phyloP scores from a whole-genome alignment of 2,113 vertebrate genomes.

The Lontra canadensis region DNA sequence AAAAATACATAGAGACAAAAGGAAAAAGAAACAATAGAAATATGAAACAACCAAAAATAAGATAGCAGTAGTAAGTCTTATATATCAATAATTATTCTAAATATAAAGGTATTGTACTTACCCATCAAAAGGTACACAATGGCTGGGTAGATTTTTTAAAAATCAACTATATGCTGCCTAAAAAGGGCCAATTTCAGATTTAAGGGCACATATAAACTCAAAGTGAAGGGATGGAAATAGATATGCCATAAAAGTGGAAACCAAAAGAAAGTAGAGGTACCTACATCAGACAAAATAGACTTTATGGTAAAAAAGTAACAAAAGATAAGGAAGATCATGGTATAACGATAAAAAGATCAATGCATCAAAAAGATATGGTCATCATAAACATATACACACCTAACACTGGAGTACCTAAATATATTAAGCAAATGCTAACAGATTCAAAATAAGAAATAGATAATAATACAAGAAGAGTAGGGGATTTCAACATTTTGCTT shows the following conservation, averaged over 20 bases:
- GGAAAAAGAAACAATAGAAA: not conserved
- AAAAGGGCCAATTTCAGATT: not conserved
- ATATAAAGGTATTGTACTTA: not conserved
- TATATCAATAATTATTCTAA: not conserved
- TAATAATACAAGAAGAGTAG: not conserved
- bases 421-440: not conserved
- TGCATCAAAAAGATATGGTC: not conserved
- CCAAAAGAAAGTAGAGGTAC: not conserved
- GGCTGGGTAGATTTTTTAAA: not conserved
- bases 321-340: not conserved
- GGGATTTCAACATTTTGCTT: not conserved
- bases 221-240: not conserved
- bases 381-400: not conserved
- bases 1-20: not conserved
- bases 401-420: not conserved
- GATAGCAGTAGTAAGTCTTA: not conserved
- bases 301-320: not conserved
- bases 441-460: not conserved
- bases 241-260: not conserved
- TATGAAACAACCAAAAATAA: not conserved
- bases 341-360: not conserved
- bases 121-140: not conserved
- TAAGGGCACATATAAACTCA: not conserved
- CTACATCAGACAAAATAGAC: not conserved
- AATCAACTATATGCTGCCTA: not conserved